Percentiles rank a stretch among this genome's conserved stretches.
These are phyloP conservation scores for Xiphorhynchus erythropygius DNA, from an alignment of 2,797 vertebrate species.

Conservation along the genomic window DNA sequence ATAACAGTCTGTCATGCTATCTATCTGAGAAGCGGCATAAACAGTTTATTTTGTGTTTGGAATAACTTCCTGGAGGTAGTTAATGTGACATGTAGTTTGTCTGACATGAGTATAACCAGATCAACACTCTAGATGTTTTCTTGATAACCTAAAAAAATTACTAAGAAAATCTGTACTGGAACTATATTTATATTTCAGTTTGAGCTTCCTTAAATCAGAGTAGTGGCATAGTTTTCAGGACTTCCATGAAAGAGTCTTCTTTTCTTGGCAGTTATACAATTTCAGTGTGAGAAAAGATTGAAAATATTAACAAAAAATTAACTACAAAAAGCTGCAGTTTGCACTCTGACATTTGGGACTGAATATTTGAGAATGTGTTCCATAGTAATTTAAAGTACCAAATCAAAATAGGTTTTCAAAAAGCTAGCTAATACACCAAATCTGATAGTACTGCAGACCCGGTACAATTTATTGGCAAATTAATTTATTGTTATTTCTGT, in stretches of 20 bases:
- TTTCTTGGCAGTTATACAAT: slow-evolving; percentile 34
- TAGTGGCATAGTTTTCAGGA: slow-evolving; percentile 35
- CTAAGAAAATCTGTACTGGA: slow-evolving; percentile 77
- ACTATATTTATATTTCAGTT: slow-evolving; percentile 71
- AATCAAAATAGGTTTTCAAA: neutral
- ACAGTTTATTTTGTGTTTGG: slow-evolving; percentile 99
- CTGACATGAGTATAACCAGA: slow-evolving; percentile 96
- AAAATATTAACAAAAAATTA: slow-evolving; percentile 19
- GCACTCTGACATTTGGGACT: neutral
- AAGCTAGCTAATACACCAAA: neutral
- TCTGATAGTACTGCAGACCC: neutral
- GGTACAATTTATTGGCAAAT: neutral
- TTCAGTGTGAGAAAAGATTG: slow-evolving; percentile 48
- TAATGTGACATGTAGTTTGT: slow-evolving; percentile 94
- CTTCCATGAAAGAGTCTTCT: slow-evolving; percentile 58
- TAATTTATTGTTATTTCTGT: neutral
- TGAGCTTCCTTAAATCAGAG: slow-evolving; percentile 66
- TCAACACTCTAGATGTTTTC: slow-evolving; percentile 91
- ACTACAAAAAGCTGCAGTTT: neutral
- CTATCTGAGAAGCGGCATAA: slow-evolving; percentile 89
- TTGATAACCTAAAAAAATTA: slow-evolving; percentile 91
- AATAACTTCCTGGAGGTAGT: slow-evolving; percentile 94
- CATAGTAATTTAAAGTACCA: neutral
- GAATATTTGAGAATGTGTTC: neutral
- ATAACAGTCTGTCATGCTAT: slow-evolving; percentile 89